A percentile compares a stretch with the other conserved stretches of the same genome.
phyloP scores from a whole-genome alignment of 1,140 invertebrate species.

The Procambarus virginalis region DNA sequence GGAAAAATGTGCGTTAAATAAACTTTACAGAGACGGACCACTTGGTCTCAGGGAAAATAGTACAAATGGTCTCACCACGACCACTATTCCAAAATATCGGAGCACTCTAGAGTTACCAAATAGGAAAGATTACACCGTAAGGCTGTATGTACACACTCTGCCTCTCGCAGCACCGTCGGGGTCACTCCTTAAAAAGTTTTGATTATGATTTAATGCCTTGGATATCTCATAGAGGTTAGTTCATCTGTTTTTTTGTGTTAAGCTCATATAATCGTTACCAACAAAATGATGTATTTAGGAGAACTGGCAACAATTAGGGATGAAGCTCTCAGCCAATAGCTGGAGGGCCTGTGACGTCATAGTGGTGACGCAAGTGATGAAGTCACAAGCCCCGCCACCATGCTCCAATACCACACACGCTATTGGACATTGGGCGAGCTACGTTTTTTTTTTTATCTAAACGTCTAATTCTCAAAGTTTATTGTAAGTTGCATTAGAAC shows the following conservation, averaged over 20 bases:
- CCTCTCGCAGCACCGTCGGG: not conserved
- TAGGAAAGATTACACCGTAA: constrained; percentile 36
- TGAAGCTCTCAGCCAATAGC: not conserved
- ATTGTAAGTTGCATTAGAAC: not conserved
- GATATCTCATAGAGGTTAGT: constrained; percentile 47
- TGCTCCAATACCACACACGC: not conserved
- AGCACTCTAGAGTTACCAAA: constrained; percentile 10
- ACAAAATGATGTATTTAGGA: not conserved
- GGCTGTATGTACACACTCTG: constrained; percentile 23
- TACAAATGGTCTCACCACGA: constrained; percentile 34
- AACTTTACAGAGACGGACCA: constrained; percentile 41
- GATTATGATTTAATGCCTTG: constrained; percentile 59
- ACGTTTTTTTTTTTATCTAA: not conserved
- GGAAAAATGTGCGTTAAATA: constrained; percentile 62
- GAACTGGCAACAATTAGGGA: not conserved
- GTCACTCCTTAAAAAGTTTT: constrained; percentile 49
- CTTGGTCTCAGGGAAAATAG: constrained; percentile 58
- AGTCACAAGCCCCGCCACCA: not conserved
- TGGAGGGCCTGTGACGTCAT: not conserved
- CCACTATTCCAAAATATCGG: constrained; percentile 30
- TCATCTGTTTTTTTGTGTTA: not conserved
- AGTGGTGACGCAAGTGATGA: not conserved
- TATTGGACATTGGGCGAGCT: not conserved
- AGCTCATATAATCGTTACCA: too few species aligned
- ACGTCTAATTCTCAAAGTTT: not conserved